A percentile compares a stretch with the other conserved stretches of the same genome.
These are phyloP conservation scores for Melieria omissa DNA, from an alignment of 2,888 invertebrate species.

Conservation along the genomic window DNA sequence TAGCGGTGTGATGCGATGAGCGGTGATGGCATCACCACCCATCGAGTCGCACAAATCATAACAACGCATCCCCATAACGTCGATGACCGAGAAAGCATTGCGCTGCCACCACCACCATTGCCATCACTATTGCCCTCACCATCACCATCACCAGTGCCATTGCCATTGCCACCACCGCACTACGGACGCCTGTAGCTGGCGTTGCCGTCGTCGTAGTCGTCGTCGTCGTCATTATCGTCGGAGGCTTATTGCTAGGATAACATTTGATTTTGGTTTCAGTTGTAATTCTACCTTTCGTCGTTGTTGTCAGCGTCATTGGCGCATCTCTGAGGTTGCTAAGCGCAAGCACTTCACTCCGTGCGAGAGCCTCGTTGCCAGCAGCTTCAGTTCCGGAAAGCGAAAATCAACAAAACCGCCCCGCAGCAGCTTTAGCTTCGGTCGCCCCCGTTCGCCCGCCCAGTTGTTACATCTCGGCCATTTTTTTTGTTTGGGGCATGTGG, in stretches of 20 bases:
- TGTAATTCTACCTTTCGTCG: slow-evolving; percentile 68
- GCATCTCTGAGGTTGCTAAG: slow-evolving; percentile 61
- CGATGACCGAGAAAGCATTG: slow-evolving; percentile 35
- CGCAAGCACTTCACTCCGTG: slow-evolving; percentile 44
- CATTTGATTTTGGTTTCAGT: slow-evolving; percentile 68
- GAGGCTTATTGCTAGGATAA: slow-evolving; percentile 68
- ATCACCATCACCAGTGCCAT: slow-evolving; percentile 29
- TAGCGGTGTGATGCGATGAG: slow-evolving; percentile 31
- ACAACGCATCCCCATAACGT: slow-evolving; percentile 48
- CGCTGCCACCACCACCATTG: slow-evolving; percentile 42
- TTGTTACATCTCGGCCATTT: slow-evolving; percentile 1
- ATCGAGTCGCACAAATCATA: slow-evolving; percentile 50
- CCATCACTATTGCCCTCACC: slow-evolving; percentile 53
- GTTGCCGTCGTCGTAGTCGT: slow-evolving; percentile 44
- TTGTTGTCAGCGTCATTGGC: slow-evolving; percentile 53
- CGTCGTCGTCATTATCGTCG: slow-evolving; percentile 52
- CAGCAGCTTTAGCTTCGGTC: too few relatives aligned
- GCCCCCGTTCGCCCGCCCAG: too few relatives aligned
- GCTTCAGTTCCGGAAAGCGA: too few relatives aligned
- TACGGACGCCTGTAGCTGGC: slow-evolving; percentile 23
- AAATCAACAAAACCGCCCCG: too few relatives aligned
- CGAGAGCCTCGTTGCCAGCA: too few relatives aligned
- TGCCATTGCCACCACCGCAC: background rate
- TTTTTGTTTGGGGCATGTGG: slow-evolving; percentile 23
- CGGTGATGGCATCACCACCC: slow-evolving; percentile 32